Evolutionary conservation across 2,113 vertebrate genomes (phyloP), one percentile per base, ranked within the genome.

Genomic region (Cheilinus undulatus): DNA sequence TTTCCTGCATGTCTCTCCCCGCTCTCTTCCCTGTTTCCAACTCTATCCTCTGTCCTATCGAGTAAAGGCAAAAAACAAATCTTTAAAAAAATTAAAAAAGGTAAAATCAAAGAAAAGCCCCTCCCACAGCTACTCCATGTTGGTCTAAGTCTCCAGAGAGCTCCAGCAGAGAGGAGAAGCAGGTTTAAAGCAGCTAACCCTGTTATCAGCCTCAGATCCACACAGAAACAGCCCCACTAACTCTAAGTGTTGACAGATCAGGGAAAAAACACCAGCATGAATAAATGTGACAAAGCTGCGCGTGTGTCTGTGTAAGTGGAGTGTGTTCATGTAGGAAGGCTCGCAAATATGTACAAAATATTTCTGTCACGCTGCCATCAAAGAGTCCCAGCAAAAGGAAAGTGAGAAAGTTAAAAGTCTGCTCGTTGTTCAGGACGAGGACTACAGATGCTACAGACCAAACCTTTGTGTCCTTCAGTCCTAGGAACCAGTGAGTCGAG

Each of bases 271-370:
- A n/a, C n/a, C 7, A 12, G 12, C 14, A 13, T 14, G 3, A 66
- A 46, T 22, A 70, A 61, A 32, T 26, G 14, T 0, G 38, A 48
- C 23, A 3, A 19, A 46, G 15, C 69, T 22, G 10, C 75, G 69
- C 50, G 63, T 17, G 60, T 53, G 68, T 60, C 5, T 51, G 61
- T 60, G 9, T 49, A 26, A 20, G 13, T 6, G 54, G 42, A 43
- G 32, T 52, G 54, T 49, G 61, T 61, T 60, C 61, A 63, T 24
- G 48, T 48, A n/a, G 42, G 48, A 60, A 54, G 56, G 54, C 15
- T 60, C 40, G 56, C 61, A 74, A 83, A 65, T 69, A 74, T 60
- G n/a, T 76, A 69, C 52, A 78, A 32, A 46, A 66, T 10, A 49
- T 13, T 46, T 19, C 46, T 69, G 3, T 59, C 36, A 69, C 66